Base-by-base conservation (phyloP, 2,113 vertebrate genomes). In the Carlito syrichta region DNA sequence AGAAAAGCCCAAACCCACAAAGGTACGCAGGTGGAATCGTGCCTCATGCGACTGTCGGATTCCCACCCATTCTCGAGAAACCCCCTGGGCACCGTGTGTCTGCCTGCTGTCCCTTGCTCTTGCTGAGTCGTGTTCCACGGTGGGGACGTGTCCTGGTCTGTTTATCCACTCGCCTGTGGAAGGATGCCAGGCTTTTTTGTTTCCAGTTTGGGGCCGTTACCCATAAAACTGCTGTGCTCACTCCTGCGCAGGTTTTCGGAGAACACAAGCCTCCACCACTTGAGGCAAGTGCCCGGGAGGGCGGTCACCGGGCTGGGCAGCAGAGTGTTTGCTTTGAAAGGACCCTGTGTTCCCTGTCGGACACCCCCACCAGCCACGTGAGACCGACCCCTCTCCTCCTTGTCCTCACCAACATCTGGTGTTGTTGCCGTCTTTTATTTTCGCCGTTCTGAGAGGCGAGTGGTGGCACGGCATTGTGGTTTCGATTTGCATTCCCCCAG, bases 131-230 rank as follows among this genome's bases (percentile, higher is more conserved):
- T 90, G 73, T 32, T 90, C 83, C 35, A 4, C 0, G 2, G 40
- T 6, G 0, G 0, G 14, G n/a, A 11, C 0, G 5, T 20, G 8
- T 13, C 5, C 5, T 13, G 0, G 5, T 23, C 9, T 14, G 45
- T 48, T 13, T 45, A 50, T 19, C 58, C 22, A 0, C 5, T 68
- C 66, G 40, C 56, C 71, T 25, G 32, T 19, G 50, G 58, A 69
- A 73, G 35, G 84, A 14, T 10, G 3, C 5, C 71, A 48, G 43
- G 73, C 9, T 20, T n/a, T n/a, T n/a, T n/a, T 22, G 43, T 78
- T 76, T 91, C 32, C 32, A 48, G 32, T 14, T 63, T 58, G 8
- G 7, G 22, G 45, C 66, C 43, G 23, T 68, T 27, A 45, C 1
- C 7, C 71, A 17, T 40, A 69, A 76, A 82, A 74, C 30, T 45